Evolutionary conservation across 2,113 vertebrate species (phyloP).

Genomic region (Numenius arquata): DNA sequence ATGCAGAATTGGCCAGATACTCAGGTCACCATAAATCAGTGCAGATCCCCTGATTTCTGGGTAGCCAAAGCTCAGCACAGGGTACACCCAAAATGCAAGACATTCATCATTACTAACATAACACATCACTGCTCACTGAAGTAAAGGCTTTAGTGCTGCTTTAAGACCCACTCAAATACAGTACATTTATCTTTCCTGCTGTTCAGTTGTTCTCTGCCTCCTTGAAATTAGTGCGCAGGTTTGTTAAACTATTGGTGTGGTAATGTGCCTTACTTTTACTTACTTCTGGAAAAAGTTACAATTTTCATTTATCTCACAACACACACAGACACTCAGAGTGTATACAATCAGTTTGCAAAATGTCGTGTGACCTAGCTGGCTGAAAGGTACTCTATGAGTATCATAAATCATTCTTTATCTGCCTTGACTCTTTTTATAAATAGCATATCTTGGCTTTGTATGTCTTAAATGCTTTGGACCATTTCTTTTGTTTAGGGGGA

Average conservation of each 20-base stretch:
- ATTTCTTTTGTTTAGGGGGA: background rate
- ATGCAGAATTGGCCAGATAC: background rate
- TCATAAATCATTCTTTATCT: constrained; percentile 57
- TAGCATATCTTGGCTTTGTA: background rate
- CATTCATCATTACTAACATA: background rate
- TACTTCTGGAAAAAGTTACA: background rate
- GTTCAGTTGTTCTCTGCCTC: background rate
- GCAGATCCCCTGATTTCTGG: background rate
- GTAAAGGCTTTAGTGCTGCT: background rate
- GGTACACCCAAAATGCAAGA: background rate
- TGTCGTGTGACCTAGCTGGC: background rate
- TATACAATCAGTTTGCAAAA: background rate
- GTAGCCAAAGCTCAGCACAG: background rate
- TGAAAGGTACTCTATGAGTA: constrained; percentile 7
- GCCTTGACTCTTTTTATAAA: constrained; percentile 14
- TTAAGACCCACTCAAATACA: background rate
- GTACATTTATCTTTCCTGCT: background rate
- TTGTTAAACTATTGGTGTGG: background rate
- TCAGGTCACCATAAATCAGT: background rate
- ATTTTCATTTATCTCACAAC: background rate
- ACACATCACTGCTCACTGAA: background rate
- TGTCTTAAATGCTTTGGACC: constrained; percentile 6
- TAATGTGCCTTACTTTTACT: background rate
- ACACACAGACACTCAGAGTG: background rate
- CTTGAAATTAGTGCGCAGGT: background rate